Evolutionary conservation across 2,888 invertebrate genomes (phyloP), one percentile per base, ranked within the genome.

Genomic region (Drosophila emarginata): DNA sequence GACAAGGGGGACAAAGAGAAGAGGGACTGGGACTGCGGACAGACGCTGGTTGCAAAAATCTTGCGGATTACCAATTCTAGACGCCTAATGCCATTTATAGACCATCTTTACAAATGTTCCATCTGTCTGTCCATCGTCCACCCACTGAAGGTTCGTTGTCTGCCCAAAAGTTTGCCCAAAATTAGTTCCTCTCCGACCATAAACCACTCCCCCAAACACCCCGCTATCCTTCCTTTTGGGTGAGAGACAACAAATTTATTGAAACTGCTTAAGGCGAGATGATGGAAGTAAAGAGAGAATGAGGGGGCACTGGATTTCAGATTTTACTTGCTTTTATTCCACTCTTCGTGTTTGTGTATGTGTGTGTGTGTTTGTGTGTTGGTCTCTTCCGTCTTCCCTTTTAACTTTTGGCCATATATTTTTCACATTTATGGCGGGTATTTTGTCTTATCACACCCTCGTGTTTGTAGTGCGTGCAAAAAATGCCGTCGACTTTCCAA

Each of bases 371-470:
- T 59, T 21, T 32, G 9, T 32, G 53, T 60, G 36, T 65, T 65
- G 67, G 66, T 76, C 71, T 73, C 64, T 84, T 77, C 66, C 71
- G 72, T 73, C 78, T 78, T 80, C 67, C 82, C 83, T 76, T 81
- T 79, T 76, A 76, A 76, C 79, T 85, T 83, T 75, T 80, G 87
- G 78, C 78, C 83, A 85, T 89, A 90, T 89, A 90, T 90, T 89
- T 89, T 89, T 89, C 83, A 90, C 89, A 86, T 89, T 90, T 90
- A 89, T 87, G 82, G 81, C 74, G 77, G 82, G 81, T 89, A 90
- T 90, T 89, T 90, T 90, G 87, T 89, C 89, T 89, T 89, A 89
- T 89, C 89, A 89, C 88, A 89, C 89, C 90, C 89, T 79, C 73
- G 81, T 85, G 83, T 74, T 78, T 81, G 83, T 86, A 80, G 72